Conservation (phyloP, 2,113 vertebrate genomes). For the Brachyhypopomus occidentalis region DNA sequence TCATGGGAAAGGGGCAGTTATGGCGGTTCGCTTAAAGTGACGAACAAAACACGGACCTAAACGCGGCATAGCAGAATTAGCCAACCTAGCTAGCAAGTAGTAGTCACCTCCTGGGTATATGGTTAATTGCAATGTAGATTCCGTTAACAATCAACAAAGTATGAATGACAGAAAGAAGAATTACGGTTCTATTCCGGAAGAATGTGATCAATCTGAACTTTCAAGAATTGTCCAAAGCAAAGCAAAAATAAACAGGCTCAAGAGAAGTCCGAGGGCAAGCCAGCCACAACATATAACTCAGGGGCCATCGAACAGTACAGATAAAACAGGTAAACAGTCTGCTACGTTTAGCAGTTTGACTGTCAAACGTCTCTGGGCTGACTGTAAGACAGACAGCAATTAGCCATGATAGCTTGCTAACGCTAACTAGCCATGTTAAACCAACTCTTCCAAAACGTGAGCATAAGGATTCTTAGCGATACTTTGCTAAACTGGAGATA, state of each 20-base stretch:
- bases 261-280: conserved; percentile 57
- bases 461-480: no score
- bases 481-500: no score
- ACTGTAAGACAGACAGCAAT: no score
- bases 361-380: background rate
- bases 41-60: background rate
- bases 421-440: no score
- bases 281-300: conserved; percentile 21
- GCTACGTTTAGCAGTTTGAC: background rate
- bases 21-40: conserved; percentile 49
- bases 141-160: background rate
- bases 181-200: background rate
- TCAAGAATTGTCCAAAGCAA: conserved; percentile 26
- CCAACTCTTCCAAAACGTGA: no score
- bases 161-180: conserved; percentile 38
- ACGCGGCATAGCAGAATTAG: no score
- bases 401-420: no score
- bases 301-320: background rate
- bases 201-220: background rate
- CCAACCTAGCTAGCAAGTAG: background rate
- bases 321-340: background rate
- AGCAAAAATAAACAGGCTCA: conserved; percentile 64
- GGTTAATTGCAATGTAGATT: background rate
- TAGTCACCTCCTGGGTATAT: background rate
- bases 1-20: conserved; percentile 31